phyloP scores from a whole-genome alignment of 2,113 vertebrate genomes.

The Clarias gariepinus region DNA sequence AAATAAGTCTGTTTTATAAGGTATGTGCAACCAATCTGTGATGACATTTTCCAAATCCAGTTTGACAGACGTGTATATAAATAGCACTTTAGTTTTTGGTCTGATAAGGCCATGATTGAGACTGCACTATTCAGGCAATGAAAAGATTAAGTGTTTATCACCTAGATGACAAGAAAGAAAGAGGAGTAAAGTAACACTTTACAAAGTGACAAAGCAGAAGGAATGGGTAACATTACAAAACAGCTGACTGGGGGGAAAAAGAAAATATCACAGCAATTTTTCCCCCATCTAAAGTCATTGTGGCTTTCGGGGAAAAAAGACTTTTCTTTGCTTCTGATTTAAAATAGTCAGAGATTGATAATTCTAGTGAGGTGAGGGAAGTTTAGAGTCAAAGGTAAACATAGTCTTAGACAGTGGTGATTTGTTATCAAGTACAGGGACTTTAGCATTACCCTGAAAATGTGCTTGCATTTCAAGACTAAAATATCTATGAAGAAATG shows the following conservation, averaged over 20 bases:
- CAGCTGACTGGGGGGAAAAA: background rate
- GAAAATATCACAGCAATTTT: conserved; percentile 2
- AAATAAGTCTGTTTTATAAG: background rate
- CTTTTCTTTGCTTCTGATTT: conserved; percentile 2
- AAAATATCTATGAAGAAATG: background rate
- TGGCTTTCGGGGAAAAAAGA: background rate
- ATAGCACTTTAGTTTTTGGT: background rate
- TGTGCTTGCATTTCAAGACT: background rate
- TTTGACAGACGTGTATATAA: background rate
- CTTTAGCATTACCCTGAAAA: background rate
- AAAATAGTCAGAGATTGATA: conserved; percentile 22
- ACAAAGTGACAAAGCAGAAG: background rate
- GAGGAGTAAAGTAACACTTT: conserved; percentile 23
- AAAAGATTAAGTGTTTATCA: conserved; percentile 37
- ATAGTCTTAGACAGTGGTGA: background rate
- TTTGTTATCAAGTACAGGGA: background rate
- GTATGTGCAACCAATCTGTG: background rate
- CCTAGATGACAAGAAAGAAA: conserved; percentile 3
- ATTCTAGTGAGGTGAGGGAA: conserved; percentile 14
- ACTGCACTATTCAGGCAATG: conserved; percentile 10
- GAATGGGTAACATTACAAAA: conserved; percentile 25
- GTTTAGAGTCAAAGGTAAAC: background rate
- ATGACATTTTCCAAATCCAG: conserved; percentile 4
- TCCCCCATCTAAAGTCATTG: conserved; percentile 7
- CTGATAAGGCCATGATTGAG: conserved; percentile 26